Conservation (phyloP, 2,113 vertebrate species). For the Labeo rohita region DNA sequence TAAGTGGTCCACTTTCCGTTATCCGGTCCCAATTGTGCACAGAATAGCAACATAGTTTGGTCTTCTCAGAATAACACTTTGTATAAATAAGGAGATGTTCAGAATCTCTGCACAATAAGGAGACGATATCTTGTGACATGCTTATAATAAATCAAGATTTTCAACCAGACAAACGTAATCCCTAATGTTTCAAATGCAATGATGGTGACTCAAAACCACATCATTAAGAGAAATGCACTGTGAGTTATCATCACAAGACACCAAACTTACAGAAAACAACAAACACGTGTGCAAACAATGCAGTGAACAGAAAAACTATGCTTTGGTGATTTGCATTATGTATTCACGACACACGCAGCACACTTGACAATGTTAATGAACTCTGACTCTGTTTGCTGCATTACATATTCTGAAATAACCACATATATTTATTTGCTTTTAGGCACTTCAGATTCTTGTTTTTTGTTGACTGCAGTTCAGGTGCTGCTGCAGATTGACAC, state of each 20-base stretch:
- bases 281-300: neutral
- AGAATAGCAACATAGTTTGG: neutral
- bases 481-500: neutral
- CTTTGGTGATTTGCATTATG: neutral
- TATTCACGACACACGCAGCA: neutral
- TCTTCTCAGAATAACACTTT: neutral
- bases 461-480: neutral
- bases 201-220: neutral
- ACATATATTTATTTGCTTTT: neutral
- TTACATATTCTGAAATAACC: neutral
- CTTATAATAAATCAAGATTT: constrained; percentile 13
- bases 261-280: neutral
- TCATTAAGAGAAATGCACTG: constrained; percentile 3
- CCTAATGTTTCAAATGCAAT: neutral
- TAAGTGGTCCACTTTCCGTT: neutral
- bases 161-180: neutral
- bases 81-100: neutral
- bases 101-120: neutral
- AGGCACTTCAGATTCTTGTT: neutral
- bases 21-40: neutral
- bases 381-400: neutral
- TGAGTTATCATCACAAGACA: neutral
- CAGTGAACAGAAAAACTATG: neutral
- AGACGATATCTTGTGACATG: neutral
- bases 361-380: neutral